Evolutionary conservation across 2,113 vertebrate species (phyloP), one percentile per base, ranked within the genome.

Genomic region (Cochlearius cochlearius): DNA sequence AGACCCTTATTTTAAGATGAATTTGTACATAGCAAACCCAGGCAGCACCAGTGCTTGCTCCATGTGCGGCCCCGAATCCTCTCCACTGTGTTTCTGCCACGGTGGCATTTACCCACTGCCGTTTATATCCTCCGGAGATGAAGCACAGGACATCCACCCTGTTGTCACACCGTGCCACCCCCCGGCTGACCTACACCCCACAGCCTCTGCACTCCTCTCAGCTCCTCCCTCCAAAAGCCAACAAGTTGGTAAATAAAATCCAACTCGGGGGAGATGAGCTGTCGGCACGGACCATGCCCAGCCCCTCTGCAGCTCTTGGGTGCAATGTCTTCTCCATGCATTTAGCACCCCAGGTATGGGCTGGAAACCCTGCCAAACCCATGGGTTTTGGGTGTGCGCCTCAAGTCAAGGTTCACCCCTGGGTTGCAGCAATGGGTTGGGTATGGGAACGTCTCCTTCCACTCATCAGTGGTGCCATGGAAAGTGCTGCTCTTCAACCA

Each of bases 181-280:
- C 71, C 1, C 4, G 55, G 50, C 34, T 53, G 78, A 26, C 64
- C 15, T 11, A 52, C 27, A 56, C 30, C 52, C 50, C 3, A 0
- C 50, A 52, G 53, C 41, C 50, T 15, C 69, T 34, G 59, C 4
- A 3, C 7, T 29, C 16, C 22, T 15, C 59, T 21, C 53, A 39
- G 56, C 52, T 58, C 23, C 18, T 14, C 56, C 47, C 26, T 49
- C 43, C 7, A 8, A 19, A 64, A 26, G 20, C 17, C 29, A 59
- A 47, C 29, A 62, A 38, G 2, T 4, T 32, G 36, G 49, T 11
- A 29, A 29, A 25, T 0, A 2, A 78, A 74, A 53, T 2, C 45
- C 0, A 0, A 1, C 34, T 5, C 0, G 0, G 27, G 27, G 41
- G 14, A 50, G 27, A 6, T 15, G 58, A 38, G 67, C n/a, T 41